phyloP scores from a whole-genome alignment of 1,140 invertebrate species.

The Sycobia sp. region DNA sequence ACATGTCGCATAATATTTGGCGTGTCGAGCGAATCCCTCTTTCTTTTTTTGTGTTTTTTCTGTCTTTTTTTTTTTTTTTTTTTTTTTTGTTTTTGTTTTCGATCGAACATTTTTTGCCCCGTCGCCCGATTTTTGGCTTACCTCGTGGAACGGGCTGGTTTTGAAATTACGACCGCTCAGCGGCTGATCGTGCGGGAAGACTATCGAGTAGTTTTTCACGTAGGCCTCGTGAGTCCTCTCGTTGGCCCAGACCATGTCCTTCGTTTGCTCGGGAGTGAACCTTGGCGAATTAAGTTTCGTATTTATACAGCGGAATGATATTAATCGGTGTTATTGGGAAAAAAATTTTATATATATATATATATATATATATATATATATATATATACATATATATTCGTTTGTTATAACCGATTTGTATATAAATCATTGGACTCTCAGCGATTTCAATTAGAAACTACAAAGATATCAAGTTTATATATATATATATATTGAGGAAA shows the following conservation, averaged over 20 bases:
- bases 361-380: no score
- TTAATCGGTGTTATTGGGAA: no score
- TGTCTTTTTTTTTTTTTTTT: no score
- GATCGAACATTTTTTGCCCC: neutral
- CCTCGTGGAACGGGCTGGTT: conserved; percentile 72
- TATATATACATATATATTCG: no score
- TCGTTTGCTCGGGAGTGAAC: conserved; percentile 74
- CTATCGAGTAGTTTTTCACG: conserved; percentile 82
- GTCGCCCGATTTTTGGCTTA: conserved; percentile 37
- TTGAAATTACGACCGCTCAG: conserved; percentile 78
- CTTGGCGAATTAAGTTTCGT: conserved; percentile 53
- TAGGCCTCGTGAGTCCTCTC: conserved; percentile 87
- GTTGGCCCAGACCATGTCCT: conserved; percentile 73
- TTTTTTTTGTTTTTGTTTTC: no score
- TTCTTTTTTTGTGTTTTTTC: neutral
- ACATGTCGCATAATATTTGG: no score
- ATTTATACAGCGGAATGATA: neutral
- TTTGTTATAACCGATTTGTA: no score
- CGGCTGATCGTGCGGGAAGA: conserved; percentile 84
- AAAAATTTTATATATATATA: neutral
- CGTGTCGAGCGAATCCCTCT: no score
- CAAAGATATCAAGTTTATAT: no score
- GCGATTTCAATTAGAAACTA: no score
- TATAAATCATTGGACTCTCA: no score
- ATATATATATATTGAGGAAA: no score